Evolutionary conservation across 2,797 vertebrate genomes (phyloP), one percentile per base, ranked within the genome.

Genomic region (Sebastes nivosus): DNA sequence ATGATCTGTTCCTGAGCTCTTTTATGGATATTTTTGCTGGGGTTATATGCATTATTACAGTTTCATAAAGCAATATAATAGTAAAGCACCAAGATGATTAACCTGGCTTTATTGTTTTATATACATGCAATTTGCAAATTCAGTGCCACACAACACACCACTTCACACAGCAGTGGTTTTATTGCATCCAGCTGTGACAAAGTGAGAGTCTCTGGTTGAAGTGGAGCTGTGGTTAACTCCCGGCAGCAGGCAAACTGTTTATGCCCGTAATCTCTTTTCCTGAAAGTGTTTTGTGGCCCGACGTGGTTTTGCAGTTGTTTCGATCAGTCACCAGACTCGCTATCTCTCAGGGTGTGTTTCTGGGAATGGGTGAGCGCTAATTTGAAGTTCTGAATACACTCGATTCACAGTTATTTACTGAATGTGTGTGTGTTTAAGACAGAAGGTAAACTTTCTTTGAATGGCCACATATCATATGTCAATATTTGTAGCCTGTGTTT

Each of bases 211-310:
- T 70, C 30, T 50, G 66, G 72, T 71, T 78, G 16, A 75, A 77
- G 65, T 24, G 27, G 66, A 29, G 59, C 68, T 74, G 77, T 55
- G 87, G 87, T 83, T 79, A n/a, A 82, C 71, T 83, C 77, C 27
- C 72, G 22, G 65, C 24, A 54, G 78, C 80, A 72, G 79, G 81
- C 78, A 59, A 59, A 52, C 66, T 58, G 68, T 90, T 84, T 59
- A 84, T 80, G 82, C 78, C 80, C 83, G 82, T 90, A 88, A 86
- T 88, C 78, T 79, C 11, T 85, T 87, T 85, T 66, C 72, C 87
- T 72, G 85, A 85, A 67, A 80, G 82, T 89, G 76, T 92, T 85
- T 91, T 83, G 81, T 76, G 86, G 83, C 65, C 79, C 46, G 38
- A 65, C 27, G 1, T 20, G 64, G 80, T 84, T 89, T 67, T 46